Evolutionary conservation across 2,113 vertebrate species (phyloP).

Genomic region (Noctilio leporinus): DNA sequence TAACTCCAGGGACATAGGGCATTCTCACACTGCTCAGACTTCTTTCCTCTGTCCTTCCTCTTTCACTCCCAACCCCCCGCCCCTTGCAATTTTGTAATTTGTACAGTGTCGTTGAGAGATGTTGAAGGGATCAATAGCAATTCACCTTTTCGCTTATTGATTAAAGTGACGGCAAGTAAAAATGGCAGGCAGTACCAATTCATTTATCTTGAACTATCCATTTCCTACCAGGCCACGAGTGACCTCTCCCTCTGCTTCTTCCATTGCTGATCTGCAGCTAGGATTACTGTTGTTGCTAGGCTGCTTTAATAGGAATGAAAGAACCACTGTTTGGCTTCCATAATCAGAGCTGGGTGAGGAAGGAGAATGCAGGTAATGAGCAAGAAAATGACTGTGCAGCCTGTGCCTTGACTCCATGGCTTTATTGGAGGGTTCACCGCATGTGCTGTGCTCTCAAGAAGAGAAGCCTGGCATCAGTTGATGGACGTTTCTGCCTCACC

Average conservation of each 20-base stretch:
- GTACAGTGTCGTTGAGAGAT: slow-evolving; percentile 57
- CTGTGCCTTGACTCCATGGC: neutral
- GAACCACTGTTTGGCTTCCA: neutral
- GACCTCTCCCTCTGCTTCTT: neutral
- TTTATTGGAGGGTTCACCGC: neutral
- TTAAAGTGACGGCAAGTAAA: slow-evolving; percentile 62
- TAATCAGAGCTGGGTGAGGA: neutral
- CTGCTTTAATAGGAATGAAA: neutral
- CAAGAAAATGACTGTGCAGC: neutral
- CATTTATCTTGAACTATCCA: slow-evolving; percentile 51
- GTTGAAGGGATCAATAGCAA: slow-evolving; percentile 70
- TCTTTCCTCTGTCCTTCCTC: slow-evolving; percentile 2
- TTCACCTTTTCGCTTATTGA: slow-evolving; percentile 78
- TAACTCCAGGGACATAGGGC: neutral
- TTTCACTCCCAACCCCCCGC: neutral
- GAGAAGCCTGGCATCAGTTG: neutral
- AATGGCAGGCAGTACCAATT: slow-evolving; percentile 45
- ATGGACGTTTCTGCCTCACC: neutral
- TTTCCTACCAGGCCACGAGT: slow-evolving; percentile 1
- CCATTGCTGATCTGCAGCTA: neutral
- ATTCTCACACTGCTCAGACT: neutral
- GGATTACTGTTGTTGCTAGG: neutral
- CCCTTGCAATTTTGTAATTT: slow-evolving; percentile 55
- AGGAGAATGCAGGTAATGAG: neutral
- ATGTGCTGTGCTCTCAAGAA: neutral